Conservation (phyloP, 2,797 vertebrate species). For the Pampus argenteus region DNA sequence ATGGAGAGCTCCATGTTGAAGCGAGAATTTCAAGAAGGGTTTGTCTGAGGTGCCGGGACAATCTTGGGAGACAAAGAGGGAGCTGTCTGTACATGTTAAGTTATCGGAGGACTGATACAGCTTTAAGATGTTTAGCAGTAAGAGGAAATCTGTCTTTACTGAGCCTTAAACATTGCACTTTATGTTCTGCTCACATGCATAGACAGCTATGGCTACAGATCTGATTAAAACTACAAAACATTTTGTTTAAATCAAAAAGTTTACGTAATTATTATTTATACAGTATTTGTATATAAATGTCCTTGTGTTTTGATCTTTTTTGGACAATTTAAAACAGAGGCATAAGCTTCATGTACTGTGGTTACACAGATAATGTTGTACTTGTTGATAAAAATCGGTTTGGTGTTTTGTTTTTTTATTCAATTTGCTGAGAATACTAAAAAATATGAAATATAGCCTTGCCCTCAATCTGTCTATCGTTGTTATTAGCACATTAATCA, state of each 20-base stretch:
- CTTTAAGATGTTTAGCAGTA: conserved; percentile 7
- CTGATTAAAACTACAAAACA: neutral
- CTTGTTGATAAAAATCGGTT: conserved; percentile 1
- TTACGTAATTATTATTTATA: neutral
- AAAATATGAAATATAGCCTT: neutral
- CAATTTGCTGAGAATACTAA: neutral
- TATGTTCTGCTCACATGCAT: conserved; percentile 13
- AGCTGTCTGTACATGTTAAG: conserved; percentile 55
- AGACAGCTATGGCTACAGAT: conserved; percentile 1
- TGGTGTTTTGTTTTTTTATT: neutral
- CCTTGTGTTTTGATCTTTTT: neutral
- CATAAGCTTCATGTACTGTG: neutral
- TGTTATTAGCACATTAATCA: neutral
- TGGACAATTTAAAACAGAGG: neutral
- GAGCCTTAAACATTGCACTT: conserved; percentile 42
- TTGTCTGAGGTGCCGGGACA: conserved; percentile 57
- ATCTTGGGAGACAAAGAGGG: conserved; percentile 53
- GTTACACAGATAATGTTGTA: neutral
- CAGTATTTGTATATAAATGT: neutral
- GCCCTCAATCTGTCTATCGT: neutral
- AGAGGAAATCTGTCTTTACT: conserved; percentile 53
- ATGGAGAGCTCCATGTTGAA: conserved; percentile 74
- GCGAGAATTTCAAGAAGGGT: conserved; percentile 47
- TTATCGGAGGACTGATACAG: conserved; percentile 52
- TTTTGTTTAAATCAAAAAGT: neutral